Percentiles rank a stretch among this genome's conserved stretches.
phyloP scores from a whole-genome alignment of 2,888 invertebrate genomes.

The Noctua fimbriata region DNA sequence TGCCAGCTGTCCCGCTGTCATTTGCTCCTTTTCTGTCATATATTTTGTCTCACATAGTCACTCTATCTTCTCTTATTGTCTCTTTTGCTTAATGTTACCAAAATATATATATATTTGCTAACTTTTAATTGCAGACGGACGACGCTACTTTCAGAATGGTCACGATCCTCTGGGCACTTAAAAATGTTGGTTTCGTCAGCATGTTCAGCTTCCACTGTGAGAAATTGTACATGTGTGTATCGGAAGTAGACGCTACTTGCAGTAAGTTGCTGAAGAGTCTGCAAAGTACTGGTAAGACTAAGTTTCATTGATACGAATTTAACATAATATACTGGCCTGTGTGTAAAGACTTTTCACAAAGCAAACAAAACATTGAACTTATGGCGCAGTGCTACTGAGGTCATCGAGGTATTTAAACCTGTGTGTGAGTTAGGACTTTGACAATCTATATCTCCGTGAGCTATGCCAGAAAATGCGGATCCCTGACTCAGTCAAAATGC shows the following conservation, averaged over 20 bases:
- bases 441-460: no score
- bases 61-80: neutral
- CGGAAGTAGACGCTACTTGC: conserved; percentile 14
- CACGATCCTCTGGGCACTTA: neutral
- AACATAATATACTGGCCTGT: neutral
- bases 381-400: no score
- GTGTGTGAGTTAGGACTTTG: no score
- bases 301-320: neutral
- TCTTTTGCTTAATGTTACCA: neutral
- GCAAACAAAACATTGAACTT: no score
- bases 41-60: neutral
- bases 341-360: no score
- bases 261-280: conserved; percentile 3
- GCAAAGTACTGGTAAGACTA: conserved; percentile 16
- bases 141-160: neutral
- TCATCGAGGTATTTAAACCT: no score
- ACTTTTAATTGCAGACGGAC: conserved; percentile 8
- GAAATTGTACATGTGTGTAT: conserved; percentile 19
- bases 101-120: neutral
- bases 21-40: no score
- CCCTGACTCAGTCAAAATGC: no score
- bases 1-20: no score
- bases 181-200: conserved; percentile 14
- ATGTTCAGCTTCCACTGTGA: conserved; percentile 26
- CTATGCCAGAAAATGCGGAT: no score